These are phyloP conservation scores for Anguilla pacifica DNA, from an alignment of 2,797 vertebrate species.

Conservation along the genomic window DNA sequence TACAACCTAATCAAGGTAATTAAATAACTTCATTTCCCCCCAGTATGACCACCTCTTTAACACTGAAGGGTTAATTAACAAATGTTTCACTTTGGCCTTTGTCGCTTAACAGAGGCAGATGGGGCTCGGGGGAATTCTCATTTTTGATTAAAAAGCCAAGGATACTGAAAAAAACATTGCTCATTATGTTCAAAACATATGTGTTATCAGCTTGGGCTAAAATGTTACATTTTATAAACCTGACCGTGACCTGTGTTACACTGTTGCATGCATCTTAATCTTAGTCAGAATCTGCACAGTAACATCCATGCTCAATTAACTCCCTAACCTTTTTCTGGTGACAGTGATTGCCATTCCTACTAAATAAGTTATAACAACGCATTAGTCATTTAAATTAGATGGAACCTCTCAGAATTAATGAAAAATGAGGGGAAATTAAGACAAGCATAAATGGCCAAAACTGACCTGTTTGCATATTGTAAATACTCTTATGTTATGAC, in stretches of 20 bases:
- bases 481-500: not conserved
- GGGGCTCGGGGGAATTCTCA: not conserved
- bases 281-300: conserved; percentile 9
- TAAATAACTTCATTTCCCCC: conserved; percentile 6
- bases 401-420: not conserved
- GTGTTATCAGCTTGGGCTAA: not conserved
- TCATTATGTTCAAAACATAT: not conserved
- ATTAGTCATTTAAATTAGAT: conserved; percentile 1
- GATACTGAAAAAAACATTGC: not conserved
- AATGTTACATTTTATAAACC: not conserved
- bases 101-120: not conserved
- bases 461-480: not conserved
- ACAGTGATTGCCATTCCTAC: not conserved
- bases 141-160: not conserved
- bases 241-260: not conserved
- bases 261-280: not conserved
- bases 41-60: not conserved
- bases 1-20: not conserved
- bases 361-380: not conserved
- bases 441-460: conserved; percentile 3
- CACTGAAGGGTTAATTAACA: not conserved
- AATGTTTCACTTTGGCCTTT: not conserved
- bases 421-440: not conserved
- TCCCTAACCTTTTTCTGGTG: not conserved
- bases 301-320: conserved; percentile 18